Conservation (phyloP, 2,888 invertebrate species). For the Heterodera filipjevi region DNA sequence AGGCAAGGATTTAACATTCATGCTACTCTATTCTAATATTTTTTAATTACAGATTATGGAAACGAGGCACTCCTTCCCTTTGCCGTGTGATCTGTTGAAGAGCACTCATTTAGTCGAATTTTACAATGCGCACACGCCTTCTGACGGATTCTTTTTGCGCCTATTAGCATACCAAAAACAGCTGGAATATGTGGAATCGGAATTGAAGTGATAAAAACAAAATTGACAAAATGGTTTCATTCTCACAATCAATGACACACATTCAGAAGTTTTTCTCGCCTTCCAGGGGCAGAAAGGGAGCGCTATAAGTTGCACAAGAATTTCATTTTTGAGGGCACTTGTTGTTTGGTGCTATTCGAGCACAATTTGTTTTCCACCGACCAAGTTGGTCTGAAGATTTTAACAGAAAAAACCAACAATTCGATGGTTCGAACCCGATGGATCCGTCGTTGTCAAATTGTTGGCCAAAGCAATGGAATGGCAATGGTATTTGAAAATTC, state of each 20-base stretch:
- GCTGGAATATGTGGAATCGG: not conserved
- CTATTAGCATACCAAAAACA: conserved; percentile 1
- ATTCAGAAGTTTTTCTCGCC: not conserved
- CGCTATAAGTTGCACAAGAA: conserved; percentile 17
- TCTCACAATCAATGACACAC: not conserved
- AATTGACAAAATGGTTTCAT: no score
- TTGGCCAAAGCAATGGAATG: conserved; percentile 26
- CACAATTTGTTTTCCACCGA: conserved; percentile 11
- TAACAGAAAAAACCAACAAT: not conserved
- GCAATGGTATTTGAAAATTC: conserved; percentile 1
- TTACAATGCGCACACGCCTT: conserved; percentile 1
- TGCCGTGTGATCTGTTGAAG: conserved; percentile 1
- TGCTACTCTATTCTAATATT: not conserved
- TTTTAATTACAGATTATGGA: conserved; percentile 4
- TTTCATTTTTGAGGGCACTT: conserved; percentile 13
- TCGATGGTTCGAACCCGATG: not conserved
- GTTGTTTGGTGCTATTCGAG: conserved; percentile 11
- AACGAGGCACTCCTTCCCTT: not conserved
- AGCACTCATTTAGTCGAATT: conserved; percentile 17
- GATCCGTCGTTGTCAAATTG: conserved; percentile 16
- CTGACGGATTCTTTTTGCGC: conserved; percentile 21
- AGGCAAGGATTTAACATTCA: no score
- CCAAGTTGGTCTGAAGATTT: not conserved
- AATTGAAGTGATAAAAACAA: not conserved
- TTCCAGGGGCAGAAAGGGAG: conserved; percentile 3